Percentiles rank a stretch among this genome's conserved stretches.
Evolutionary conservation across 2,797 vertebrate genomes (phyloP).

Genomic region (Sparus aurata): DNA sequence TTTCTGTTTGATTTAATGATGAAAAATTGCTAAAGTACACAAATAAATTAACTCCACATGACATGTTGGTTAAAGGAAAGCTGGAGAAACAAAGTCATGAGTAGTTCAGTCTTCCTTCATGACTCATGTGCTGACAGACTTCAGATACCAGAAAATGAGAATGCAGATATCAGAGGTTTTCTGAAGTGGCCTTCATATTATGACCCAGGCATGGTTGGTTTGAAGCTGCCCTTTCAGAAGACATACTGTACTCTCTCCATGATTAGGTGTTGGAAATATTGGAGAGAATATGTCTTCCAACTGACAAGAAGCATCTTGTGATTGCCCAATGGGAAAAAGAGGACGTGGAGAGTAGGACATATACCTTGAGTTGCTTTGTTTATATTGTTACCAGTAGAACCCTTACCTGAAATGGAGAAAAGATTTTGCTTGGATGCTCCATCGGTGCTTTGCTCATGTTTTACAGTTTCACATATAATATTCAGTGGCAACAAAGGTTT

Average conservation of each 20-base stretch:
- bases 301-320: slow-evolving; percentile 1
- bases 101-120: neutral
- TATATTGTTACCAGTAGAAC: neutral
- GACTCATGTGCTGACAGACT: neutral
- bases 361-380: neutral
- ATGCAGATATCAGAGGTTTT: neutral
- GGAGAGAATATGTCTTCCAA: slow-evolving; percentile 16
- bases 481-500: slow-evolving; percentile 3
- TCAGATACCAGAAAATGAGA: neutral
- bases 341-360: slow-evolving; percentile 4
- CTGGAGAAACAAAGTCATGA: slow-evolving; percentile 13
- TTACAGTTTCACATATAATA: slow-evolving; percentile 11
- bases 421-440: neutral
- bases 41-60: neutral
- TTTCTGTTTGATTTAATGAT: neutral
- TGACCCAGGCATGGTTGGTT: neutral
- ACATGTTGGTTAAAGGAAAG: neutral
- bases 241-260: neutral
- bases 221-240: neutral
- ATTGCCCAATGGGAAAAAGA: neutral
- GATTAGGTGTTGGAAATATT: slow-evolving; percentile 2
- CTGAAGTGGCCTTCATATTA: neutral
- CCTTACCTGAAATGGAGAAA: slow-evolving; percentile 5
- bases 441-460: neutral
- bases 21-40: neutral